phyloP scores from a whole-genome alignment of 2,113 vertebrate species.

The Notothenia coriiceps region DNA sequence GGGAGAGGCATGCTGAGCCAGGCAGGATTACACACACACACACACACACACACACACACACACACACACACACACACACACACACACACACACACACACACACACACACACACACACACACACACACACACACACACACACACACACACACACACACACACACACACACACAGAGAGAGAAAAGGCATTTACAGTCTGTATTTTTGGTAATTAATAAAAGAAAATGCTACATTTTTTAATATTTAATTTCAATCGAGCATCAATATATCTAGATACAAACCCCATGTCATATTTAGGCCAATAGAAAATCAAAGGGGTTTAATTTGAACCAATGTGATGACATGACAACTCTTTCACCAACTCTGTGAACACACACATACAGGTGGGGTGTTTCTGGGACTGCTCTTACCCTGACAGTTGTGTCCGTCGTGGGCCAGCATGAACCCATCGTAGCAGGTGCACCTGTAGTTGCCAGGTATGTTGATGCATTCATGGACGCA shows the following conservation, averaged over 20 bases:
- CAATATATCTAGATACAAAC: not conserved
- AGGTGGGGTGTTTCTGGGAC: not conserved
- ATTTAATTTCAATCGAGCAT: not conserved
- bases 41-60: slow-evolving; percentile 4
- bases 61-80: slow-evolving; percentile 1
- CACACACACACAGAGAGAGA: no score
- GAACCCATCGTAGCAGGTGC: slow-evolving; percentile 97
- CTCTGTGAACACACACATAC: not conserved
- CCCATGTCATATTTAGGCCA: not conserved
- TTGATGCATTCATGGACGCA: slow-evolving; percentile 99
- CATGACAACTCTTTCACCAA: not conserved
- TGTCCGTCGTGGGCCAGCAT: slow-evolving; percentile 96
- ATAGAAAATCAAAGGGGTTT: not conserved
- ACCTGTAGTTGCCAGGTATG: slow-evolving; percentile 98
- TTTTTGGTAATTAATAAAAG: not conserved
- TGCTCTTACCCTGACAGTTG: slow-evolving; percentile 93
- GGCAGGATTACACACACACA: slow-evolving; percentile 10
- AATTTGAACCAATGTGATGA: not conserved
- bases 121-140: no score
- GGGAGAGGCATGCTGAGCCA: slow-evolving; percentile 31
- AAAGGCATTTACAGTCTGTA: not conserved
- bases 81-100: not conserved
- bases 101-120: no score
- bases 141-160: no score
- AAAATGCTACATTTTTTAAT: not conserved